Conservation (phyloP, 2,888 invertebrate genomes). For the Ethmia dodecea region DNA sequence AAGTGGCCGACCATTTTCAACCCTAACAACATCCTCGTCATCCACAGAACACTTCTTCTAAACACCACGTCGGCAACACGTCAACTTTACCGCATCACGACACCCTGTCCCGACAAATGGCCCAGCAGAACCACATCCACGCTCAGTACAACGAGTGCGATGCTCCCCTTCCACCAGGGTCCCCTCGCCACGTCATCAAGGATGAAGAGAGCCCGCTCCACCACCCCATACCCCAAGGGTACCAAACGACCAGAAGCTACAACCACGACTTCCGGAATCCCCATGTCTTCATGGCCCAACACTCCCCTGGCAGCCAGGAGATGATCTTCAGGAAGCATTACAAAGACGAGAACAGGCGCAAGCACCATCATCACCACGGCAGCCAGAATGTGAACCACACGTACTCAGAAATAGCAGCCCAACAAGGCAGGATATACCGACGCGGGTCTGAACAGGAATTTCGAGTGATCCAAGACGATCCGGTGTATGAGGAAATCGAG, state of each 20-base stretch:
- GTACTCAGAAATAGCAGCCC: slow-evolving; percentile 83
- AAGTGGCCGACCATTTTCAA: no score
- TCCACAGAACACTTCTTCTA: slow-evolving; percentile 91
- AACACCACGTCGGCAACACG: slow-evolving; percentile 82
- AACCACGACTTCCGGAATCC: slow-evolving; percentile 69
- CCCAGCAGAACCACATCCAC: slow-evolving; percentile 70
- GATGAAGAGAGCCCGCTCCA: slow-evolving; percentile 65
- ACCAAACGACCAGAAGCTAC: slow-evolving; percentile 65
- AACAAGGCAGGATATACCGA: slow-evolving; percentile 67
- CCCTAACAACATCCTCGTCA: slow-evolving; percentile 9
- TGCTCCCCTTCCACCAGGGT: slow-evolving; percentile 61
- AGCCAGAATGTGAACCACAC: slow-evolving; percentile 83
- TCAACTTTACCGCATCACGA: slow-evolving; percentile 82
- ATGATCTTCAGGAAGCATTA: slow-evolving; percentile 70
- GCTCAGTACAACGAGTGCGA: slow-evolving; percentile 76
- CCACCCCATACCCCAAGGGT: slow-evolving; percentile 55
- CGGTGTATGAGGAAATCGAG: slow-evolving; percentile 90
- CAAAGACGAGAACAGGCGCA: slow-evolving; percentile 61
- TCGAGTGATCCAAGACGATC: slow-evolving; percentile 82
- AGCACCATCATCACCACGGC: slow-evolving; percentile 73
- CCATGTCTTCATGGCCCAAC: slow-evolving; percentile 69
- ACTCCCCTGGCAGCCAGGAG: slow-evolving; percentile 65
- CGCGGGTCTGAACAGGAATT: slow-evolving; percentile 77
- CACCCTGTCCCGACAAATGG: slow-evolving; percentile 68
- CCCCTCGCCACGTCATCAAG: slow-evolving; percentile 61